Conservation (phyloP, 2,888 invertebrate species). For the Neoaliturus tenellus region DNA sequence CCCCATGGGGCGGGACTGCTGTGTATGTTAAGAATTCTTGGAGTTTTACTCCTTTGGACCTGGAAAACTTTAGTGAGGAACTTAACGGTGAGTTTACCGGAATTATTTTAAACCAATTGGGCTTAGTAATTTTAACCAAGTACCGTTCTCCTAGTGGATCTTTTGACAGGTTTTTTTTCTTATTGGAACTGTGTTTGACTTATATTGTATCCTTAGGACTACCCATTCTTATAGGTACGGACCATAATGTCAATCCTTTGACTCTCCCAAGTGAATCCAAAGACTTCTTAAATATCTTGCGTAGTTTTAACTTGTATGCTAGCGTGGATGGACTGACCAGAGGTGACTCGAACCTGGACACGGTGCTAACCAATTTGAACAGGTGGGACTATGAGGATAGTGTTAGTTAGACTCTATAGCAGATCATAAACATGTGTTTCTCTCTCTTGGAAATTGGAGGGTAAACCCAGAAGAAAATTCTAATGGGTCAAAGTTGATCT, state of each 20-base stretch:
- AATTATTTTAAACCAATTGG: background rate
- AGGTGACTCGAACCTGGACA: background rate
- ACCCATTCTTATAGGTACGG: background rate
- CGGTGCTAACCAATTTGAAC: background rate
- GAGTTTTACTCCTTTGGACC: background rate
- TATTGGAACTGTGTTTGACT: background rate
- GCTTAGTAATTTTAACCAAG: background rate
- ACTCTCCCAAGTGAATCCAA: too few species aligned
- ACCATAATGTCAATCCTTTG: too few species aligned
- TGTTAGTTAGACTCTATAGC: background rate
- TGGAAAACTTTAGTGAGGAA: background rate
- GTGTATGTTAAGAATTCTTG: background rate
- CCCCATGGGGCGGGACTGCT: background rate
- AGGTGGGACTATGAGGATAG: background rate
- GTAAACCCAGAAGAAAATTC: background rate
- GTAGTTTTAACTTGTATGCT: background rate
- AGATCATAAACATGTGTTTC: background rate
- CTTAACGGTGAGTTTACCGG: background rate
- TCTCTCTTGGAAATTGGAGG: background rate
- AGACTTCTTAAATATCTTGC: background rate
- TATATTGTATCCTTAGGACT: background rate
- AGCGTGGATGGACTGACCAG: background rate
- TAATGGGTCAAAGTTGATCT: background rate
- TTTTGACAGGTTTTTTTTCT: background rate
- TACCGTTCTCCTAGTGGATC: background rate